Evolutionary conservation across 2,888 invertebrate genomes (phyloP), one percentile per base, ranked within the genome.

Genomic region (Noctua janthina): DNA sequence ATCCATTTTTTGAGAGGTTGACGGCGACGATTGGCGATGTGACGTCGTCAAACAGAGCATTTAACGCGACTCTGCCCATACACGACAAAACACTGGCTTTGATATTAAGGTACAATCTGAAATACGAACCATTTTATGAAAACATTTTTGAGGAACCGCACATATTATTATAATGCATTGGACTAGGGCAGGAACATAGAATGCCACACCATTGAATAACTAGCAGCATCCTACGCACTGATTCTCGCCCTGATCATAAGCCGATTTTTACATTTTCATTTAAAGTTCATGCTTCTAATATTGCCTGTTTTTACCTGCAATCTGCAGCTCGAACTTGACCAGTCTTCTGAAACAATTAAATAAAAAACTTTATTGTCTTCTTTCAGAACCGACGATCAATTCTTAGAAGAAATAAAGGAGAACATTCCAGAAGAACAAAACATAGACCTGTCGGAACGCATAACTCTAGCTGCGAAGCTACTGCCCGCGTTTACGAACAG

Each of bases 1-100:
- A 98, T 95, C 97, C 98, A 10, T 97, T 98, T 77, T 97, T 97
- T 91, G 97, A 97, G 76, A 96, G 97, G 86, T 91, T 97, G 1
- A 97, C 97, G 43, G 97, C 97, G 0, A 97, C 97, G 0, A 94
- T 97, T 0, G 97, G 97, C 0, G 97, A 97, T 84, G 97, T 97
- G 76, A 97, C 97, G 56, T 97, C 97, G 59, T 97, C 97, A 0
- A 97, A 97, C 91, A 93, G 97, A 85, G 95, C 97, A 0, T 97
- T 98, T 91, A 97, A 97, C 89, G 97, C 97, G 29, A 97, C 97
- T 68, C 89, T 98, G 11, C 97, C 97, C 1, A 96, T 97, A 23
- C 93, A 96, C 72, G 96, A 97, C 87, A 93, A 93, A 81, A 95
- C 95, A 3, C 86, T 96, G 13, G 94, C 94, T 11, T 92, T 97